Conservation (phyloP, 2,888 invertebrate genomes). For the Xestia c-nigrum region DNA sequence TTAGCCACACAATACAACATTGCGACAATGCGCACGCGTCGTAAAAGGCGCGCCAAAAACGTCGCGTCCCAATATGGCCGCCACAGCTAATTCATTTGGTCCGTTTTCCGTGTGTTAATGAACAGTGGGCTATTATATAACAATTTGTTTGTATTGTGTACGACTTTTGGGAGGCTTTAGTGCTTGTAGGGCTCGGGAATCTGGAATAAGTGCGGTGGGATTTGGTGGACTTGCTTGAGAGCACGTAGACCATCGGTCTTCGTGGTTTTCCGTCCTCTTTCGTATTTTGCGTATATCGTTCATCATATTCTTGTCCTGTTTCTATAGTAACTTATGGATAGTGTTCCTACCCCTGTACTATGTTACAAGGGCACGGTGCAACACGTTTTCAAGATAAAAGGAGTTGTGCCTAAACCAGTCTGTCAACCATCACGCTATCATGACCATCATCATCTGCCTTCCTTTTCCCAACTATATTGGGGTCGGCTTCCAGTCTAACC, state of each 20-base stretch:
- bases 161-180: constrained; percentile 50
- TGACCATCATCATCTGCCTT: too few relatives aligned
- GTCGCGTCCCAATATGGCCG: constrained; percentile 68
- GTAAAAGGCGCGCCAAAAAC: constrained; percentile 65
- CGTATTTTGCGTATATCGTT: too few relatives aligned
- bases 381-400: too few relatives aligned
- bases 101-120: constrained; percentile 67
- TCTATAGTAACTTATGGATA: too few relatives aligned
- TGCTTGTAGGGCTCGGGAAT: constrained; percentile 35
- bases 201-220: constrained; percentile 8
- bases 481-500: too few relatives aligned
- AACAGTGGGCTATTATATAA: constrained; percentile 57
- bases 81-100: constrained; percentile 67
- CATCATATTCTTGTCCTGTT: not conserved
- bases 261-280: not conserved
- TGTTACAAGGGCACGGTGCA: too few relatives aligned
- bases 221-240: constrained; percentile 23
- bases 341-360: not conserved
- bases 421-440: too few relatives aligned
- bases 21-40: constrained; percentile 65
- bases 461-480: too few relatives aligned
- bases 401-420: too few relatives aligned
- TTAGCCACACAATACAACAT: constrained; percentile 78
- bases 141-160: constrained; percentile 60
- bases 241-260: constrained; percentile 30